Conservation (phyloP, 2,888 invertebrate genomes). For the Synanthedon tipuliformis region DNA sequence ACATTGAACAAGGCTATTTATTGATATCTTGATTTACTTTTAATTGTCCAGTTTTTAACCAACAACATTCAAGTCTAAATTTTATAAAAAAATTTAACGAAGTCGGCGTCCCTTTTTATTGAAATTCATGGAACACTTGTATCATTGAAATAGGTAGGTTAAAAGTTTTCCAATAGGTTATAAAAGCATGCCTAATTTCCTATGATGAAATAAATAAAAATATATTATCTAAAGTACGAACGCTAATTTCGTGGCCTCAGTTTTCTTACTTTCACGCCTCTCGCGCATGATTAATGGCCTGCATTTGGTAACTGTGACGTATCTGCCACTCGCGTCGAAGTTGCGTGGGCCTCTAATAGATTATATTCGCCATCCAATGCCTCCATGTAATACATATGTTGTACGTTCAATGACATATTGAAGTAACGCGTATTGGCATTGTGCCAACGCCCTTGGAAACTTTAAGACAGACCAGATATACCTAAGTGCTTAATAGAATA, state of each 20-base stretch:
- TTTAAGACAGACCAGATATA: no score
- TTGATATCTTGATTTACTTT: no score
- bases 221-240: no score
- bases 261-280: slow-evolving; percentile 25
- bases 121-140: background rate
- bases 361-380: background rate
- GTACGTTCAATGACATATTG: background rate
- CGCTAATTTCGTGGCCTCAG: slow-evolving; percentile 15
- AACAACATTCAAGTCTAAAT: no score
- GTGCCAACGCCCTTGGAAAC: background rate
- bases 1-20: no score
- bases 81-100: background rate
- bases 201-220: background rate
- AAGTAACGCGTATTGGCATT: background rate
- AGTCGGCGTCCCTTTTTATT: background rate
- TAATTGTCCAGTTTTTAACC: no score
- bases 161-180: background rate
- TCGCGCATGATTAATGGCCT: slow-evolving; percentile 31
- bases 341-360: background rate
- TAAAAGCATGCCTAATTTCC: background rate
- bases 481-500: no score
- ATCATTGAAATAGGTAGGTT: background rate
- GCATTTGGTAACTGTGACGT: slow-evolving; percentile 23
- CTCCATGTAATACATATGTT: background rate
- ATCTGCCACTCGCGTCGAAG: slow-evolving; percentile 3